phyloP scores from a whole-genome alignment of 2,113 vertebrate species.

The Sterrhoptilus dennistouni region DNA sequence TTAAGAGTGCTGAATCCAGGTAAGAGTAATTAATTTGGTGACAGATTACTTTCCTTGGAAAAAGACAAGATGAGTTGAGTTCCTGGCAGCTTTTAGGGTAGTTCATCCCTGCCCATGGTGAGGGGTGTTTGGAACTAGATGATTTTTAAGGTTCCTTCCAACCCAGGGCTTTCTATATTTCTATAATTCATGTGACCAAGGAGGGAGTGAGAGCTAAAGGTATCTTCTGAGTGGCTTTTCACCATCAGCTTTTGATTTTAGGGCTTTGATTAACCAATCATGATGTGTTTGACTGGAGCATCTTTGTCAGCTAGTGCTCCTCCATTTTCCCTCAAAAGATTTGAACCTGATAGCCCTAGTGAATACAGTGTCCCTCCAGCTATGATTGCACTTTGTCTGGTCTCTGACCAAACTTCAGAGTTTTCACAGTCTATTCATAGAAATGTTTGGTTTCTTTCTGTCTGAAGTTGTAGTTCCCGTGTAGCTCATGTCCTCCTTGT shows the following conservation, averaged over 20 bases:
- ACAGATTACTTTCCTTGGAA: background rate
- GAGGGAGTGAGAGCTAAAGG: background rate
- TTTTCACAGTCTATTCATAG: background rate
- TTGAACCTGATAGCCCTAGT: background rate
- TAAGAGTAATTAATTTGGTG: background rate
- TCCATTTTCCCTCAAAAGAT: background rate
- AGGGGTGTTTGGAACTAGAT: background rate
- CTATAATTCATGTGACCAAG: background rate
- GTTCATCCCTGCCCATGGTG: background rate
- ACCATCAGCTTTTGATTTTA: background rate
- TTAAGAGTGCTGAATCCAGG: background rate
- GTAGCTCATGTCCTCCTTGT: background rate
- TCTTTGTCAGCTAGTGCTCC: background rate
- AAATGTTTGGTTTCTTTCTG: background rate
- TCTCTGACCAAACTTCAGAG: background rate
- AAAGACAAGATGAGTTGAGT: background rate
- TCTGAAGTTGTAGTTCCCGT: background rate
- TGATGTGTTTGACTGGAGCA: background rate
- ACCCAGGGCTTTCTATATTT: background rate
- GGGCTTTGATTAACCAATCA: background rate
- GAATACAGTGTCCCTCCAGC: background rate
- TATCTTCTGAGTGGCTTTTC: background rate
- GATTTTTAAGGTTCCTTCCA: background rate
- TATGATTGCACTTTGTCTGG: background rate
- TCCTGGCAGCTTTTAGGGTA: background rate